Percentiles rank a stretch among this genome's conserved stretches.
Evolutionary conservation across 2,113 vertebrate genomes (phyloP).

Genomic region (Otus sunia): DNA sequence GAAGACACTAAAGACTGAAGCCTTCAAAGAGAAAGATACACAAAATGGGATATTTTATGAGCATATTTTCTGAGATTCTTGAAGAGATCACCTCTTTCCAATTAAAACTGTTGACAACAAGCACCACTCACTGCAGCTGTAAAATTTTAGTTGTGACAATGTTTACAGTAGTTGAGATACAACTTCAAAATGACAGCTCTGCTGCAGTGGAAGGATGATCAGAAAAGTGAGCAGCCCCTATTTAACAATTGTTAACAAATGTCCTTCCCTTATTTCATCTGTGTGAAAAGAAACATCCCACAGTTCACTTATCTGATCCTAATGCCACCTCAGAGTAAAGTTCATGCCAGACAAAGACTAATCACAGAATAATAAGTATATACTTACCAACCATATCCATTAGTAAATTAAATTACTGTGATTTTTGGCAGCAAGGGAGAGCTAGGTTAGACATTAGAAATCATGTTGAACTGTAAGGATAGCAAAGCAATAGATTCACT

Average conservation of each 20-base stretch:
- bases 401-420: slow-evolving; percentile 54
- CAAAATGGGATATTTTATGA: slow-evolving; percentile 6
- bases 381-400: slow-evolving; percentile 31
- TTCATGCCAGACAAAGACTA: slow-evolving; percentile 34
- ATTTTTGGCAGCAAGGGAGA: slow-evolving; percentile 52
- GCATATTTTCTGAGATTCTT: slow-evolving; percentile 1
- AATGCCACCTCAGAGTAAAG: slow-evolving; percentile 45
- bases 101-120: slow-evolving; percentile 19
- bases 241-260: slow-evolving; percentile 26
- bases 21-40: slow-evolving; percentile 1
- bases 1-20: background rate
- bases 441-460: slow-evolving; percentile 31
- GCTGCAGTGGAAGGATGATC: background rate
- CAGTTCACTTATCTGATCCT: slow-evolving; percentile 46
- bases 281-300: slow-evolving; percentile 49
- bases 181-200: background rate
- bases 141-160: slow-evolving; percentile 26
- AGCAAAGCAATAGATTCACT: slow-evolving; percentile 27
- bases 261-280: slow-evolving; percentile 9
- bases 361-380: slow-evolving; percentile 40
- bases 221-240: background rate
- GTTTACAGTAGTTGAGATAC: background rate
- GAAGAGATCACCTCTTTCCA: background rate
- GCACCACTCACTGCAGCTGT: background rate
- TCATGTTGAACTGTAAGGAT: background rate